Percentiles rank a stretch among this genome's conserved stretches.
These are phyloP conservation scores for Leptinotarsa juncta DNA, from an alignment of 2,888 invertebrate species.

Conservation along the genomic window DNA sequence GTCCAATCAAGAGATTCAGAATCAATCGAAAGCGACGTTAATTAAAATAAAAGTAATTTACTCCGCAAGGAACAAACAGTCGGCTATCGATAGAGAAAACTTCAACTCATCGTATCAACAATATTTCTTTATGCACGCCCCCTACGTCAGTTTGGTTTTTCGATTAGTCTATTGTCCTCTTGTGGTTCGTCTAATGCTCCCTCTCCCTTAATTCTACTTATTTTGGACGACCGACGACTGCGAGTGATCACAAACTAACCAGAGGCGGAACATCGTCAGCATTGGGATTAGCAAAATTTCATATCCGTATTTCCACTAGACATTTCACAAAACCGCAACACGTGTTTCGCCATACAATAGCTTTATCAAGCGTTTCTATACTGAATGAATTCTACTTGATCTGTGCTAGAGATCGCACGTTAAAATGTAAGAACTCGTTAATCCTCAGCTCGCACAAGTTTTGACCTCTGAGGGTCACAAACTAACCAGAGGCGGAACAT, in stretches of 20 bases:
- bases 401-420: too few species aligned
- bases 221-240: conserved; percentile 8
- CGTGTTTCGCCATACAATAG: too few species aligned
- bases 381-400: too few species aligned
- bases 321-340: too few species aligned
- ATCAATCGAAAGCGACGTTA: conserved; percentile 29
- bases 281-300: too few species aligned
- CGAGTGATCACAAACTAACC: not conserved
- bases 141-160: conserved; percentile 42
- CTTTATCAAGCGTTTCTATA: too few species aligned
- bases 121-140: conserved; percentile 47
- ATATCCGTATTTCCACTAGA: too few species aligned
- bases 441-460: too few species aligned
- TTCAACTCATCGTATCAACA: conserved; percentile 48
- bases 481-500: conserved; percentile 15
- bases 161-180: conserved; percentile 52
- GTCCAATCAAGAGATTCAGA: conserved; percentile 31
- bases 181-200: conserved; percentile 32
- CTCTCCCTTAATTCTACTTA: conserved; percentile 34
- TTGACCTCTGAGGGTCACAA: too few species aligned
- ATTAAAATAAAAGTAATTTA: conserved; percentile 37
- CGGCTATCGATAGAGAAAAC: conserved; percentile 41
- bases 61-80: conserved; percentile 32
- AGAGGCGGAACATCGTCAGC: conserved; percentile 12
- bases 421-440: too few species aligned